A percentile compares a stretch with the other conserved stretches of the same genome.
Conservation (phyloP, 2,888 invertebrate genomes). For the Caenorhabditis panamensis region DNA sequence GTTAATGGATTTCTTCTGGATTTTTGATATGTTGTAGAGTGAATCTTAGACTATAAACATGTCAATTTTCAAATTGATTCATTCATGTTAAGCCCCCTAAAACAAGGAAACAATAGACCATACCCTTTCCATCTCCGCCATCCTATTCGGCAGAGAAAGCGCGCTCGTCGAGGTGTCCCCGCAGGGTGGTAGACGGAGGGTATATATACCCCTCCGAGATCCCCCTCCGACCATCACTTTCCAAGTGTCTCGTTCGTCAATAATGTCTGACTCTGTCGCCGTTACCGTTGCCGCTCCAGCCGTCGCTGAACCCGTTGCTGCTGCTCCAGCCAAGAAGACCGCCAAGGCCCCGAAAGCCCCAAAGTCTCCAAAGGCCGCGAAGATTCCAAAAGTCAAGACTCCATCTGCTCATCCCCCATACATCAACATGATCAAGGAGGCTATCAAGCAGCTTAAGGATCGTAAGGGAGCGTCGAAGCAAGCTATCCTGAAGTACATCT, state of each 20-base stretch:
- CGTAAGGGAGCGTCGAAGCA: conserved; percentile 83
- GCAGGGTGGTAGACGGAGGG: conserved; percentile 32
- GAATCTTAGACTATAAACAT: background rate
- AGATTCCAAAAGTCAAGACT: conserved; percentile 51
- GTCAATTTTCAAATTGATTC: too few relatives aligned
- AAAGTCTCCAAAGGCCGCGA: conserved; percentile 52
- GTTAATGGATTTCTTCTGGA: background rate
- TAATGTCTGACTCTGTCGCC: conserved; percentile 57
- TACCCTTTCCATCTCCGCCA: background rate
- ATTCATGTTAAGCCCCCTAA: background rate
- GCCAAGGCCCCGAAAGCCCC: conserved; percentile 43
- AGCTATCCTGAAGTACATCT: conserved; percentile 83
- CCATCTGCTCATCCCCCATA: conserved; percentile 80
- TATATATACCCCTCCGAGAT: conserved; percentile 19
- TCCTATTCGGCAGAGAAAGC: conserved; percentile 22
- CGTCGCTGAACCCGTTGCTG: too few relatives aligned
- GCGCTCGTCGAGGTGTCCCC: conserved; percentile 47
- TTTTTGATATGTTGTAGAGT: conserved; percentile 29
- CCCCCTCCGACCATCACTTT: conserved; percentile 23
- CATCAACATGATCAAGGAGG: conserved; percentile 82
- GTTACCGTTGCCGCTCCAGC: conserved; percentile 21
- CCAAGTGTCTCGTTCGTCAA: conserved; percentile 21
- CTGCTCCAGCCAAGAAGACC: conserved; percentile 32
- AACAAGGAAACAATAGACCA: background rate
- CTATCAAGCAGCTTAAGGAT: conserved; percentile 82